phyloP scores from a whole-genome alignment of 1,140 invertebrate genomes.

The Polypedilum pembai region DNA sequence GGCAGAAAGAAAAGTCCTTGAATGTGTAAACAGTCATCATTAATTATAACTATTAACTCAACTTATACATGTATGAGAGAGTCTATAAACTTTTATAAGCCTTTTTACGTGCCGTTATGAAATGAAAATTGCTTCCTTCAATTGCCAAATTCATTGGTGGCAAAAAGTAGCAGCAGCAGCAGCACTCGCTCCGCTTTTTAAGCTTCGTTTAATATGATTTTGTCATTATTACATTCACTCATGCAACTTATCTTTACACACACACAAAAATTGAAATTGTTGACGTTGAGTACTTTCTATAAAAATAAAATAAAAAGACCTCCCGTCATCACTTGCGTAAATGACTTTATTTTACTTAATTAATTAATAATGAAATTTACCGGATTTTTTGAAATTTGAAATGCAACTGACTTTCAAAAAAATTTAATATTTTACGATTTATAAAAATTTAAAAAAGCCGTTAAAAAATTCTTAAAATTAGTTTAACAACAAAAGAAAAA shows the following conservation, averaged over 20 bases:
- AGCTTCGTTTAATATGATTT: conserved; percentile 12
- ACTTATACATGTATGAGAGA: not conserved
- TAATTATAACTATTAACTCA: conserved; percentile 13
- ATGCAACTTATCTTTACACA: not conserved
- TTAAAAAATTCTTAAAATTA: too few relatives aligned
- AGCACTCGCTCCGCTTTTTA: conserved; percentile 5
- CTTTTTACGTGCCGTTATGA: conserved; percentile 11
- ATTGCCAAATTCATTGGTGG: conserved; percentile 3
- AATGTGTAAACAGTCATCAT: conserved; percentile 12
- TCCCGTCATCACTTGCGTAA: not conserved
- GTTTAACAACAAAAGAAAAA: too few relatives aligned
- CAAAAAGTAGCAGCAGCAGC: not conserved
- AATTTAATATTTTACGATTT: too few relatives aligned
- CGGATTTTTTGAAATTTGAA: too few relatives aligned
- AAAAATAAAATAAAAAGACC: not conserved
- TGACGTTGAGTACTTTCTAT: not conserved
- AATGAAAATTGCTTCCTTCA: not conserved
- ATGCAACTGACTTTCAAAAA: too few relatives aligned
- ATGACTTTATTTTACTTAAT: not conserved
- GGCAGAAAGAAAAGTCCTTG: not conserved
- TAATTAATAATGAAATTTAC: too few relatives aligned
- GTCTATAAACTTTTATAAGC: conserved; percentile 13
- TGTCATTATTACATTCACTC: conserved; percentile 8
- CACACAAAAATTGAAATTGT: not conserved
- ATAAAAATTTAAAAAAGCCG: too few relatives aligned